A percentile compares a stretch with the other conserved stretches of the same genome.
Evolutionary conservation across 2,113 vertebrate species (phyloP).

Genomic region (Bettongia penicillata): DNA sequence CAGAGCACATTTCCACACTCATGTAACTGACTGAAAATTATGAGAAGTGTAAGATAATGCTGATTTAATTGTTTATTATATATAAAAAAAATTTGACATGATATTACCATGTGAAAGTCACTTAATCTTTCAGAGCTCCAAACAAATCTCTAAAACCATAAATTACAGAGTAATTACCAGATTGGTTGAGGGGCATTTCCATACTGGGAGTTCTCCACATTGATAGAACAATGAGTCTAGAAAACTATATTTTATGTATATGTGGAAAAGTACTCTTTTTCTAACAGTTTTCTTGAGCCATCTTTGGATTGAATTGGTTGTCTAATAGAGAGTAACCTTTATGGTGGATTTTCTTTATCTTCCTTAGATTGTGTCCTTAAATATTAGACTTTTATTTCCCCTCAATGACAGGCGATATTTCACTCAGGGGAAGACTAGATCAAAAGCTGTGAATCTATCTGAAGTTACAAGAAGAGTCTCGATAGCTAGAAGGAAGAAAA

Average conservation of each 20-base stretch:
- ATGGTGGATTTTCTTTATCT: neutral
- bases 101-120: neutral
- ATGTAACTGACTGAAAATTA: neutral
- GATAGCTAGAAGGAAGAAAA: neutral
- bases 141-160: neutral
- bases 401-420: neutral
- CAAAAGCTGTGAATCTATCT: neutral
- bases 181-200: neutral
- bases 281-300: neutral
- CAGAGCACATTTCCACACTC: neutral
- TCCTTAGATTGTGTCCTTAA: neutral
- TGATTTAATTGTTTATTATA: neutral
- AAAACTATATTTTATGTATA: neutral
- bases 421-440: neutral
- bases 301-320: neutral
- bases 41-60: neutral
- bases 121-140: neutral
- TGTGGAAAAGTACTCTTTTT: neutral
- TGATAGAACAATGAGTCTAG: neutral
- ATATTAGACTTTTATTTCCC: neutral
- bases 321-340: neutral
- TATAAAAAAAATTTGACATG: neutral
- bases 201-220: neutral
- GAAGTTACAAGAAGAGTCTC: neutral
- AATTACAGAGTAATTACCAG: neutral